Base-by-base conservation (phyloP, 2,888 invertebrate genomes). In the Drosophila phalerata region DNA sequence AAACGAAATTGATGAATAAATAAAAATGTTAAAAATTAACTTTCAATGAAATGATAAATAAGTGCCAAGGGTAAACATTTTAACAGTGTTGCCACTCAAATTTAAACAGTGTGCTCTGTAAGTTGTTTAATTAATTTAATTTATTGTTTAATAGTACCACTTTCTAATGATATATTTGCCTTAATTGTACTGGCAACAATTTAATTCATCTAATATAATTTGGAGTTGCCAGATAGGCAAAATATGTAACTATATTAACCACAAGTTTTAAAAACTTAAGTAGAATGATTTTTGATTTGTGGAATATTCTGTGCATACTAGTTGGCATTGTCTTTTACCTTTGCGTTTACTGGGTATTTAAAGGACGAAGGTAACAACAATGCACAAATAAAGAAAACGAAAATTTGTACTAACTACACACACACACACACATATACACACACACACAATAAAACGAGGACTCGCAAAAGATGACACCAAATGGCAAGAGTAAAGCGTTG, bases 401-500 rank as follows among this genome's bases (percentile, higher is more conserved):
- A 56, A 64, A 64, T 61, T 63, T 62, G 43, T 67, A 58, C 10
- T 42, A 60, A 63, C 22, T 22, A 22, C 22, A 22, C 22, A 22
- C 22, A 22, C 25, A 51, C 25, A 40, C 30, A 49, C 49, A 19
- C 47, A 47, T 10, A 49, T 28, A 30, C 38, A 55, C 10, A 43
- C 38, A 58, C 58, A 25, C 52, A 71, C 68, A 72, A 77, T 64
- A 61, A 68, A 77, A 69, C 52, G 61, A 45, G 79, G 56, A 19
- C 74, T 56, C 19, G 70, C 51, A 64, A 70, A 66, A 77, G 71
- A 79, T 75, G 77, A 71, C 71, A 79, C 66, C 71, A 71, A 71
- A 57, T 53, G 65, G 58, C 42, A 51, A 32, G 13, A 22, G 43
- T 13, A 48, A 64, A 38, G 22, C 45, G 56, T 22, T 38, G 38